A percentile compares a stretch with the other conserved stretches of the same genome.
Evolutionary conservation across 2,113 vertebrate genomes (phyloP).

Genomic region (Poecilia latipinna): DNA sequence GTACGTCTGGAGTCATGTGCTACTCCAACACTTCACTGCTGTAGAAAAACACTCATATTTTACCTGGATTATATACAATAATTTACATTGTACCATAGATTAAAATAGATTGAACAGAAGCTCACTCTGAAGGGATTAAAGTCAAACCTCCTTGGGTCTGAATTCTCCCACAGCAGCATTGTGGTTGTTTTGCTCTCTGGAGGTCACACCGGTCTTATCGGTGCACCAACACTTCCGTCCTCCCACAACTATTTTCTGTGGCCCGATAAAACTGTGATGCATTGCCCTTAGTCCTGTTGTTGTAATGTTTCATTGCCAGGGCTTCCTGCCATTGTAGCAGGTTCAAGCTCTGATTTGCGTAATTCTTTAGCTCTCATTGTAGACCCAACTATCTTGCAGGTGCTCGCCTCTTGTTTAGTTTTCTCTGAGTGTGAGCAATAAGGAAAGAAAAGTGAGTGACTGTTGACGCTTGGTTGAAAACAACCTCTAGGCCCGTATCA

Average conservation of each 20-base stretch:
- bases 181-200: constrained; percentile 40
- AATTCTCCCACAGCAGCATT: constrained; percentile 30
- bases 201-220: constrained; percentile 59
- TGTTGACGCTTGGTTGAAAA: background rate
- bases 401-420: constrained; percentile 11
- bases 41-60: background rate
- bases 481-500: too few relatives aligned
- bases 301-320: constrained; percentile 31
- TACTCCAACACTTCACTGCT: background rate
- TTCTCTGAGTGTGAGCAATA: background rate
- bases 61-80: background rate
- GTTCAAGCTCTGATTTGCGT: background rate
- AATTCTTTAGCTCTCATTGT: constrained; percentile 10
- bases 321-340: constrained; percentile 63
- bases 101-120: background rate
- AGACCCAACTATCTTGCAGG: constrained; percentile 32
- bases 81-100: background rate
- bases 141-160: background rate
- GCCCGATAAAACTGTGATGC: constrained; percentile 15
- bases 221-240: constrained; percentile 43
- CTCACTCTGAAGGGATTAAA: background rate
- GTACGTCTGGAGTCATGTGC: too few relatives aligned
- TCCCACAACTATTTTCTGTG: constrained; percentile 24
- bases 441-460: background rate
- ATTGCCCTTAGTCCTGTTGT: constrained; percentile 7